Percentiles rank a stretch among this genome's conserved stretches.
These are phyloP conservation scores for Proterorhinus semilunaris DNA, from an alignment of 2,113 vertebrate species.

Conservation along the genomic window DNA sequence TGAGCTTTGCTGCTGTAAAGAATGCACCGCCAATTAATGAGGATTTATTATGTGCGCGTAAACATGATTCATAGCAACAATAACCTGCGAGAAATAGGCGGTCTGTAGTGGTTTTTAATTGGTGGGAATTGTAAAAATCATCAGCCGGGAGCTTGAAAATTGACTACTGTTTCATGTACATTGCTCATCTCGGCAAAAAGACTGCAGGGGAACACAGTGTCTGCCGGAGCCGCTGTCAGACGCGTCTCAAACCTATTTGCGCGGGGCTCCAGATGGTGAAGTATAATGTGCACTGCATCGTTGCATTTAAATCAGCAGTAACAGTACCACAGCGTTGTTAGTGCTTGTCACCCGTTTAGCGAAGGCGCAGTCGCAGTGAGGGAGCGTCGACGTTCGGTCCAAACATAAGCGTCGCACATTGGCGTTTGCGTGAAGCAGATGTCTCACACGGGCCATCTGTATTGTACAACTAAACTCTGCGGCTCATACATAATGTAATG, in stretches of 20 bases:
- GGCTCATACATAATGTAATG: constrained; percentile 5
- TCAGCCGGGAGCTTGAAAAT: neutral
- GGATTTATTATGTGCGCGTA: constrained; percentile 23
- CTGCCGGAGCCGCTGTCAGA: neutral
- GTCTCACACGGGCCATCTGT: constrained; percentile 13
- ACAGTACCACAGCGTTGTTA: constrained; percentile 10
- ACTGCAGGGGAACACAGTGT: neutral
- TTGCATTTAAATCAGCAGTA: constrained; percentile 33
- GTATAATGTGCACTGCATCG: constrained; percentile 6
- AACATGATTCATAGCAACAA: constrained; percentile 28
- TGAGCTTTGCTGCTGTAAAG: neutral
- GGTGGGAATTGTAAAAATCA: constrained; percentile 4
- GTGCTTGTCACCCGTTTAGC: neutral
- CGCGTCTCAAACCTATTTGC: neutral
- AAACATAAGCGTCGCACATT: neutral
- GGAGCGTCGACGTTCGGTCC: constrained; percentile 1
- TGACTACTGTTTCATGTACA: neutral
- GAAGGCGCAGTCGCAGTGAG: neutral
- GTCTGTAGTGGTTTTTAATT: neutral
- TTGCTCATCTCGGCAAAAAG: neutral
- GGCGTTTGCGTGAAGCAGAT: constrained; percentile 7
- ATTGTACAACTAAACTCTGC: constrained; percentile 1
- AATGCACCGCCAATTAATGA: constrained; percentile 18
- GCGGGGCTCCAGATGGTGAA: constrained; percentile 15
- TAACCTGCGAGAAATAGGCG: constrained; percentile 14